Conservation (phyloP, 2,113 vertebrate genomes). For the Hemiscyllium ocellatum region DNA sequence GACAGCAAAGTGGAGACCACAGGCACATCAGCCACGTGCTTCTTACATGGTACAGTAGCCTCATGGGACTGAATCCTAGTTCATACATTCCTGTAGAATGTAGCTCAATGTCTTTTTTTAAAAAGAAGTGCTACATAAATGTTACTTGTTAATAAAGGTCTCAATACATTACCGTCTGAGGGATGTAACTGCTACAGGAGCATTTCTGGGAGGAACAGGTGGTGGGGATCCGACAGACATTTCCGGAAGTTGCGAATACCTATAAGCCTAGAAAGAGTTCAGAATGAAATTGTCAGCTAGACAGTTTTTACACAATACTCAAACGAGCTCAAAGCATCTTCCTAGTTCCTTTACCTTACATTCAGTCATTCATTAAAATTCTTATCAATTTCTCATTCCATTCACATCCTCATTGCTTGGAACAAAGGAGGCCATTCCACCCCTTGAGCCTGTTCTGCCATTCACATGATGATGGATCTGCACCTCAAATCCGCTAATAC, state of each 20-base stretch:
- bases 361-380: not conserved
- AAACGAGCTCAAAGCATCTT: not conserved
- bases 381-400: not conserved
- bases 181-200: slow-evolving; percentile 74
- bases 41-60: too few species aligned
- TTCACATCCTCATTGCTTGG: not conserved
- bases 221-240: slow-evolving; percentile 88
- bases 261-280: slow-evolving; percentile 70
- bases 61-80: too few species aligned
- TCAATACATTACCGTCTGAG: slow-evolving; percentile 64
- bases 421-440: not conserved
- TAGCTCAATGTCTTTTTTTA: not conserved
- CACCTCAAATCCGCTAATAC: not conserved
- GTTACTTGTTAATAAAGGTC: not conserved
- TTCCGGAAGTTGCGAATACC: slow-evolving; percentile 96
- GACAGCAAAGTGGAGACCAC: too few species aligned
- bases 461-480: not conserved
- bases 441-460: not conserved
- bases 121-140: not conserved
- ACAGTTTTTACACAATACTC: not conserved
- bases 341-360: not conserved
- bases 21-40: too few species aligned
- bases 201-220: slow-evolving; percentile 84
- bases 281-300: not conserved
- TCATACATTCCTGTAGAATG: too few species aligned